A percentile compares a stretch with the other conserved stretches of the same genome.
Conservation (phyloP, 2,113 vertebrate species). For the Limnothrissa miodon region DNA sequence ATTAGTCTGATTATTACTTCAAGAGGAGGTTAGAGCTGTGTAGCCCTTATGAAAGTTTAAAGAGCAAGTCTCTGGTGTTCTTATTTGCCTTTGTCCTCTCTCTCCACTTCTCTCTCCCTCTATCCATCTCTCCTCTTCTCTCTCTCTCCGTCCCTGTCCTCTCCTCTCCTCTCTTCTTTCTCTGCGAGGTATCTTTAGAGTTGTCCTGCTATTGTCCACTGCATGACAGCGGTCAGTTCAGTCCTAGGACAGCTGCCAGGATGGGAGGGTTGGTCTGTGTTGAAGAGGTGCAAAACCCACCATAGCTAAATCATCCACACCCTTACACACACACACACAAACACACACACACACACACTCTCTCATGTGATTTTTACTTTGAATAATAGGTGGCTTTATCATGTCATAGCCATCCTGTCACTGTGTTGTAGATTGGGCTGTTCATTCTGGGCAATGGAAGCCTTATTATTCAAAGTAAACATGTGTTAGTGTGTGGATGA, state of each 20-base stretch:
- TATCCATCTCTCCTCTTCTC: neutral
- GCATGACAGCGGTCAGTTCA: conserved; percentile 47
- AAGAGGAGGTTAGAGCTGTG: neutral
- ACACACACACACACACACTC: neutral
- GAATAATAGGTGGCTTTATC: neutral
- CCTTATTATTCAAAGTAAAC: neutral
- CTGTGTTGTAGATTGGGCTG: neutral
- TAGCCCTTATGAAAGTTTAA: neutral
- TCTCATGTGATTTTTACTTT: neutral
- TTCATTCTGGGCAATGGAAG: neutral
- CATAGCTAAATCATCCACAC: neutral
- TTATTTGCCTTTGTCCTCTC: conserved; percentile 47
- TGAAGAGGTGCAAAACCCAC: neutral
- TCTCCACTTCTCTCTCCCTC: neutral
- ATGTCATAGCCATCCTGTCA: neutral
- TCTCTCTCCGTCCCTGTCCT: neutral
- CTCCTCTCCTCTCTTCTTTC: conserved; percentile 54
- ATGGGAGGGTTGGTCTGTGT: neutral
- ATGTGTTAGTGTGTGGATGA: neutral
- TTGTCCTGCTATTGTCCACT: conserved; percentile 40
- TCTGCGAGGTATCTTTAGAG: conserved; percentile 62
- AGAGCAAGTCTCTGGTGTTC: neutral
- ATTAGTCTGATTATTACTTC: neutral
- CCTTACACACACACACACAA: neutral
- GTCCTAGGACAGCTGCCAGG: conserved; percentile 29